Conservation (phyloP, 2,113 vertebrate genomes). For the Mus pahari region DNA sequence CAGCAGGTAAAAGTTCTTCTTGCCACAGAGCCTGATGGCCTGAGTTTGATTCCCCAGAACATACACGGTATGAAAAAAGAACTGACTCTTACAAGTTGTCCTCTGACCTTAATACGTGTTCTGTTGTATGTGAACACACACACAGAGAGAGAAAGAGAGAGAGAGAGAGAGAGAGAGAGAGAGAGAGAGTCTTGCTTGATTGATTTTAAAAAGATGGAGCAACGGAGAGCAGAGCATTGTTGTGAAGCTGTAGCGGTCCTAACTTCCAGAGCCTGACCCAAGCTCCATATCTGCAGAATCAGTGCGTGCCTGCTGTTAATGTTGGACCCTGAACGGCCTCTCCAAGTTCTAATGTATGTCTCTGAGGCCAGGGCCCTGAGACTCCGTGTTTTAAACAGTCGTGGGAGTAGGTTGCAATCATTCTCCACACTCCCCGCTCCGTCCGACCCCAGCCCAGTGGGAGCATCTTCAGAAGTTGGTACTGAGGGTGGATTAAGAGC, state of each 20-base stretch:
- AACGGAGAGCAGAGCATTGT: too few relatives aligned
- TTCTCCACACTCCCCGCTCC: accelerated
- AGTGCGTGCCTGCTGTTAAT: neutral
- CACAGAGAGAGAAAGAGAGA: neutral
- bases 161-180: too few relatives aligned
- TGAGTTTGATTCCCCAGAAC: neutral
- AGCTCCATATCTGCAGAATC: accelerated
- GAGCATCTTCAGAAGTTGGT: neutral
- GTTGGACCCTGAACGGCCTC: accelerated
- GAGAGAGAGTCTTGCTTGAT: neutral
- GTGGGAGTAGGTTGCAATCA: neutral
- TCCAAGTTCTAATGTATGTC: neutral
- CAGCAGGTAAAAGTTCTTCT: neutral
- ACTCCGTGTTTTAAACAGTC: neutral
- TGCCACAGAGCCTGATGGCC: neutral
- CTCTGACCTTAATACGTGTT: too few relatives aligned
- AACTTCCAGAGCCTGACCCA: neutral
- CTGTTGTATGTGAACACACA: neutral
- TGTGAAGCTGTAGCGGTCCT: accelerated
- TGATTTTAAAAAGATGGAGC: neutral
- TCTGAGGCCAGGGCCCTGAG: neutral
- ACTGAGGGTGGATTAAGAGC: accelerated
- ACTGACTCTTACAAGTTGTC: neutral
- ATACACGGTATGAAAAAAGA: neutral
- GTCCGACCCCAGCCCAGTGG: neutral